Base-by-base conservation (phyloP, 2,888 invertebrate genomes). In the Muscina levida region DNA sequence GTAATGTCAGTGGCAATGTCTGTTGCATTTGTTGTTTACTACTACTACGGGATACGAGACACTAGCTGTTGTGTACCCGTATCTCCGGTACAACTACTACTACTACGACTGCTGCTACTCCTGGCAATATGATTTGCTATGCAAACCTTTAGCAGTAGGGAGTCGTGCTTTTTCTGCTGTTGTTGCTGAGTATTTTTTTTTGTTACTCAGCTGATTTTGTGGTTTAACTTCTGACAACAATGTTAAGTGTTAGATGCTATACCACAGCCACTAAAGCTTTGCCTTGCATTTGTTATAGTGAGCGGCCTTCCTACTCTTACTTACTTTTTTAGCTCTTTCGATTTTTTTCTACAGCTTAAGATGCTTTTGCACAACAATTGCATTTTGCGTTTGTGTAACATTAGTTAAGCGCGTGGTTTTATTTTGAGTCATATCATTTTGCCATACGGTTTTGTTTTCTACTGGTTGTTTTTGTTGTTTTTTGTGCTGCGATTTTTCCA, bases 221-320 rank as follows among this genome's bases (percentile, higher is more conserved):
- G 77, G 81, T 74, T 74, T 81, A 81, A 81, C 81, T 81, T 77
- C 42, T 81, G 77, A 77, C 81, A 77, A 75, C 74, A 77, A 77
- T 77, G 66, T 74, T 81, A 81, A 81, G 74, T 67, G 77, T 77
- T 81, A 51, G 71, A 77, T 77, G 48, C 46, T 42, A 31, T 74
- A 51, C 17, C 51, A 31, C 31, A 53, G 19, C 39, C 72, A 42
- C 57, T 68, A n/a, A 42, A 22, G 57, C 39, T 71, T 53, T 65
- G 51, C 31, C 19, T 65, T 65, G 31, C 1, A 44, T 22, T 37
- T 57, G 70, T n/a, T n/a, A n/a, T n/a, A n/a, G n/a, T n/a, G n/a
- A n/a, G n/a, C n/a, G 19, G 24, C 22, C 26, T 39, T 56, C n/a
- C n/a, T n/a, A n/a, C 17, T 22, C 44, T 46, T 53, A 42, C 53